Evolutionary conservation across 2,113 vertebrate species (phyloP), one percentile per base, ranked within the genome.

Genomic region (Oenanthe oenanthe): DNA sequence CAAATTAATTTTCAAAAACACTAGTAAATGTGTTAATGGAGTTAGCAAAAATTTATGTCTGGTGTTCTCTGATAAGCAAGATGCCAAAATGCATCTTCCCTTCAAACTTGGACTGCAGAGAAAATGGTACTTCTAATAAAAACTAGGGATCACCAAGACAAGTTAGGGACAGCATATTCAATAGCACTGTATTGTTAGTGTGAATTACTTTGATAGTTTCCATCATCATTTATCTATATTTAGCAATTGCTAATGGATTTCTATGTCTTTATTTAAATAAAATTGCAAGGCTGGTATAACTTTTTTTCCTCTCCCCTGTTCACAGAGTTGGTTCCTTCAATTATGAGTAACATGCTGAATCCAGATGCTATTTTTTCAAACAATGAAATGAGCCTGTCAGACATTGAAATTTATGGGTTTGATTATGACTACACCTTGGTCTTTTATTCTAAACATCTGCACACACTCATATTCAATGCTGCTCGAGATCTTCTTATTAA

Each of bases 381-480:
- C 98, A 99, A 99, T 60, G 99, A 99, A 97, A 99, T 99, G 98
- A 99, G 99, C 95, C 98, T 99, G 57, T 98, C 98, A 6, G 99
- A 99, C 93, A 99, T 98, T 1, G 99, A 99, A 96, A 98, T 99
- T 97, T 99, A 99, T 14, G 99, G 99, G 42, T 99, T 99, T 53
- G 99, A 99, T 97, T 99, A 99, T 2, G 99, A 99, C 96, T 99
- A 99, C 96, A 99, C 99, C 0, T 91, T 99, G 95, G 99, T 99
- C 6, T 99, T 99, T 85, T 99, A 99, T 95, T 99, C 99, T 32
- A 98, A 98, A 68, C 98, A 99, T 84, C 98, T 99, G 26, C 99
- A 99, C 97, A 99, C 99, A 0, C 97, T 99, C 53, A 99, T 99
- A 95, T 99, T 99, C 96, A 98, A 98, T 57, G 98, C 99, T 40